phyloP scores from a whole-genome alignment of 2,113 vertebrate species.

The Neodon shergylaensis region DNA sequence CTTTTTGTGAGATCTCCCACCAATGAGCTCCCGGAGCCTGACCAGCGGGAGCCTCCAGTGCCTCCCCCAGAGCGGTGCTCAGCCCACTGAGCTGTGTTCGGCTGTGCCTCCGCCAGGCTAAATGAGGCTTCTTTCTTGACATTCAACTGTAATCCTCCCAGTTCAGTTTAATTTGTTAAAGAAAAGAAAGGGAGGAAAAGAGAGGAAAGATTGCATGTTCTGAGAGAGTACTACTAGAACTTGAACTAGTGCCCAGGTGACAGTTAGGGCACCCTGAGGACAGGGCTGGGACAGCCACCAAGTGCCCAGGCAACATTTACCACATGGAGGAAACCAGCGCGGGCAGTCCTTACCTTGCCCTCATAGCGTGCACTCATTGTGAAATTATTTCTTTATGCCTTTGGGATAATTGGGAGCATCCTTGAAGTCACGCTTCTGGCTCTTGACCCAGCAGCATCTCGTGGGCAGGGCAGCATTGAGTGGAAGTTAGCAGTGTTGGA shows the following conservation, averaged over 20 bases:
- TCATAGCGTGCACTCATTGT: not conserved
- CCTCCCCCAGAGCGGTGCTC: not conserved
- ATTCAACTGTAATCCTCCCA: not conserved
- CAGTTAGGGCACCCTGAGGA: not conserved
- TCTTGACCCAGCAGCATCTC: not conserved
- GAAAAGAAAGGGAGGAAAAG: not conserved
- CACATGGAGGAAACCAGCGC: not conserved
- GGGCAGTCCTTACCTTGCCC: not conserved
- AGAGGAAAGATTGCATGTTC: not conserved
- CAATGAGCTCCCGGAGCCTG: not conserved
- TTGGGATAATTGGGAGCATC: not conserved
- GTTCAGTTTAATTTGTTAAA: not conserved
- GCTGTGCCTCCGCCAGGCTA: not conserved
- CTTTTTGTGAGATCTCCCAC: not conserved
- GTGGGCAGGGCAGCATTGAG: fast-evolving
- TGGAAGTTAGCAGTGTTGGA: not conserved
- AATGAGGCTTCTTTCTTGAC: not conserved
- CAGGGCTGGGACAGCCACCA: not conserved
- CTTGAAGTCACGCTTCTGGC: not conserved
- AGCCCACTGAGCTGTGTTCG: not conserved
- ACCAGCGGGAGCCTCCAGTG: not conserved
- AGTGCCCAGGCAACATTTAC: not conserved
- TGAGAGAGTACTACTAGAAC: not conserved
- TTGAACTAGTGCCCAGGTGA: not conserved
- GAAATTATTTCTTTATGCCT: not conserved